phyloP scores from a whole-genome alignment of 2,888 invertebrate genomes.

The Eugnorisma glareosa region DNA sequence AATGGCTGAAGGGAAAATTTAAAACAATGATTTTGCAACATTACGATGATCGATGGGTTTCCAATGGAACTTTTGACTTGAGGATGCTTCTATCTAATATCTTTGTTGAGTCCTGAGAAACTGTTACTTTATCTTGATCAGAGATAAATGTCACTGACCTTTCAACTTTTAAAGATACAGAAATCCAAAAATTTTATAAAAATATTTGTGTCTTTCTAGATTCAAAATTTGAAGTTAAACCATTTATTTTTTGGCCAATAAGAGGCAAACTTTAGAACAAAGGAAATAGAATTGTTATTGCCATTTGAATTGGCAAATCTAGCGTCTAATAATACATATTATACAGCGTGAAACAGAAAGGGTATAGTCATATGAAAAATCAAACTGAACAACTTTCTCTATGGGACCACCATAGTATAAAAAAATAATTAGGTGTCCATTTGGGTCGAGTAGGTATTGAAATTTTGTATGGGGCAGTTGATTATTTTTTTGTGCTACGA shows the following conservation, averaged over 20 bases:
- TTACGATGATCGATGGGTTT: slow-evolving; percentile 72
- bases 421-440: no score
- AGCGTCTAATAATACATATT: no score
- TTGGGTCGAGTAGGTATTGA: no score
- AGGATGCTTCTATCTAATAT: slow-evolving; percentile 35
- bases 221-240: neutral
- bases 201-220: neutral
- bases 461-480: no score
- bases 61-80: slow-evolving; percentile 59
- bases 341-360: no score
- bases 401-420: no score
- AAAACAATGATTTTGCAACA: slow-evolving; percentile 76
- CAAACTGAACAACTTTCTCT: no score
- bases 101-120: slow-evolving; percentile 31
- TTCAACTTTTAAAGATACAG: neutral
- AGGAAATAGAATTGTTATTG: neutral
- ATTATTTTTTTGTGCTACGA: no score
- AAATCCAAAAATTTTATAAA: neutral
- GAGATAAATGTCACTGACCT: slow-evolving; percentile 9
- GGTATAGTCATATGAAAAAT: no score
- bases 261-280: neutral
- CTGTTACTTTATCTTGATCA: slow-evolving; percentile 36
- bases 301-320: no score
- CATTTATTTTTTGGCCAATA: neutral
- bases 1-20: slow-evolving; percentile 69